Percentiles rank a stretch among this genome's conserved stretches.
These are phyloP conservation scores for Denticeps clupeoides DNA, from an alignment of 2,797 vertebrate species.

Conservation along the genomic window DNA sequence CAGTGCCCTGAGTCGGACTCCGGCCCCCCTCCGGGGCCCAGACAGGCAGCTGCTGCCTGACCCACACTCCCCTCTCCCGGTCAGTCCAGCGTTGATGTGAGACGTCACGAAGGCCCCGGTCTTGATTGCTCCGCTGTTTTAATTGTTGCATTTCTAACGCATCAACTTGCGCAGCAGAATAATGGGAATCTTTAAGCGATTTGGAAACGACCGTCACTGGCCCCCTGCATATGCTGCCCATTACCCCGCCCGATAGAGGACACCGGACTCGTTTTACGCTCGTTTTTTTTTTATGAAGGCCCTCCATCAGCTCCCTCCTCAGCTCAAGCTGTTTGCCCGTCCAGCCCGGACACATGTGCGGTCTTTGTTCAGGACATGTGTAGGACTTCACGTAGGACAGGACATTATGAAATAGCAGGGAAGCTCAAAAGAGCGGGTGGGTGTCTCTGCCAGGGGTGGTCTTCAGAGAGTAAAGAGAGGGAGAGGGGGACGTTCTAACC, in stretches of 20 bases:
- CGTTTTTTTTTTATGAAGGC: neutral
- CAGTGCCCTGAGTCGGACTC: constrained; percentile 32
- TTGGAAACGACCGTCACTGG: no score
- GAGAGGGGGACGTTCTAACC: constrained; percentile 28
- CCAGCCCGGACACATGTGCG: constrained; percentile 1
- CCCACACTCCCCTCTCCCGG: constrained; percentile 13
- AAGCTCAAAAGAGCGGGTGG: no score
- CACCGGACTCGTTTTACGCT: constrained; percentile 3
- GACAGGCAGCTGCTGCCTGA: constrained; percentile 19
- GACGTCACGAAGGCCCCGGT: no score
- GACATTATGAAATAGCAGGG: no score
- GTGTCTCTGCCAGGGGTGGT: no score
- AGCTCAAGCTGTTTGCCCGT: constrained; percentile 9
- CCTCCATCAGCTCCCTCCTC: neutral
- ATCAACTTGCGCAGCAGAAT: no score
- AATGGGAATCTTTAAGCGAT: no score
- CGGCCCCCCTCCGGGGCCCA: constrained; percentile 10
- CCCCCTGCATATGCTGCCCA: neutral
- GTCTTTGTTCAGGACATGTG: neutral
- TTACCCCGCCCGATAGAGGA: constrained; percentile 3
- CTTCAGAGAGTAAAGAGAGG: constrained; percentile 4
- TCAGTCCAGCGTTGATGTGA: no score
- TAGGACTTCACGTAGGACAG: no score
- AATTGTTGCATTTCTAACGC: no score
- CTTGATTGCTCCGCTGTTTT: no score